Conservation (phyloP, 2,113 vertebrate species). For the Apeltes quadracus region DNA sequence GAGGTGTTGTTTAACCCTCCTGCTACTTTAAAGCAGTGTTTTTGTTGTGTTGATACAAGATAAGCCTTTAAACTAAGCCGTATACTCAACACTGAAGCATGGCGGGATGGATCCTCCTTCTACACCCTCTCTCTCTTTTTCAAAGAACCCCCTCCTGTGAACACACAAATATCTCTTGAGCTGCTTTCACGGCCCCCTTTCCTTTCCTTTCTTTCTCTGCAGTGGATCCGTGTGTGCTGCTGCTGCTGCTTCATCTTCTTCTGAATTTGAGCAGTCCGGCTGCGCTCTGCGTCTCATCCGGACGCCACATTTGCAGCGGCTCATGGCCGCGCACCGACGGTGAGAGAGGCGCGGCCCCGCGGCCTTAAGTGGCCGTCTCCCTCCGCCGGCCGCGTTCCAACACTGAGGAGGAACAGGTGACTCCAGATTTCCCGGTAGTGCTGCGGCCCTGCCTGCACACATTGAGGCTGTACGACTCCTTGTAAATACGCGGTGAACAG, state of each 20-base stretch:
- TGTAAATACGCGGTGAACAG: slow-evolving; percentile 15
- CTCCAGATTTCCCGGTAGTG: slow-evolving; percentile 6
- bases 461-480: not conserved
- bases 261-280: slow-evolving; percentile 13
- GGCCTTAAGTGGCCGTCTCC: not conserved
- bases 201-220: not conserved
- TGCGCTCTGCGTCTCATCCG: slow-evolving; percentile 23
- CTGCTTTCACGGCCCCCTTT: not conserved
- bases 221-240: not conserved
- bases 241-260: not conserved
- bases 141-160: not conserved
- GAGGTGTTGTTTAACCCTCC: slow-evolving; percentile 9
- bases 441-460: not conserved
- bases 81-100: slow-evolving; percentile 12
- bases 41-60: not conserved
- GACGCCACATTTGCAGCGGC: slow-evolving; percentile 18
- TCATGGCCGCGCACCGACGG: not conserved
- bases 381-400: slow-evolving; percentile 16
- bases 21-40: slow-evolving; percentile 22
- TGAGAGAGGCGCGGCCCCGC: not conserved
- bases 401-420: slow-evolving; percentile 51
- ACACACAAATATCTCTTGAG: slow-evolving; percentile 31
- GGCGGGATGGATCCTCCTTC: slow-evolving; percentile 12
- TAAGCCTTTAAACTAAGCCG: slow-evolving; percentile 16
- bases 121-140: not conserved